Evolutionary conservation across 92 coral and sea anemone genomes (phyloP).

Genomic region (Phenganax subtilis): DNA sequence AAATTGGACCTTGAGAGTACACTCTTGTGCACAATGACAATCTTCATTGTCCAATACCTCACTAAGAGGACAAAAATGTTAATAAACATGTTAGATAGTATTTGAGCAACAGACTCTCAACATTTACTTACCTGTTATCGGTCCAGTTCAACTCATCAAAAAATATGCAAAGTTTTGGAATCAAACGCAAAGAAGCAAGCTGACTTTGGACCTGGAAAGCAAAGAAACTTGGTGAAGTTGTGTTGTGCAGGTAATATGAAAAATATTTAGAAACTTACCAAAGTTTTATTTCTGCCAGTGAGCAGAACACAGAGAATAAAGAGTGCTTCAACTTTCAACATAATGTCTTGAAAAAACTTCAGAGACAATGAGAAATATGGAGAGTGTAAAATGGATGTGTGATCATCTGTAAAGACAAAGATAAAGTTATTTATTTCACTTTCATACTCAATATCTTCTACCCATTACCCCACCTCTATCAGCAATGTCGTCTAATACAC

Average conservation of each 20-base stretch:
- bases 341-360: conserved; percentile 57
- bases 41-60: conserved; percentile 21
- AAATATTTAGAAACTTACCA: conserved; percentile 51
- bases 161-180: conserved; percentile 81
- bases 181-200: conserved; percentile 66
- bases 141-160: conserved; percentile 81
- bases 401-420: conserved; percentile 40
- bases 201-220: conserved; percentile 59
- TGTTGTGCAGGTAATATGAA: background rate
- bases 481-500: conserved; percentile 16
- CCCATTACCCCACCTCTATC: background rate
- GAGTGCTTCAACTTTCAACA: conserved; percentile 89
- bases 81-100: background rate
- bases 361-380: conserved; percentile 65
- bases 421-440: background rate
- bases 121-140: conserved; percentile 15
- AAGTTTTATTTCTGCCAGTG: conserved; percentile 85
- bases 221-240: background rate
- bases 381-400: conserved; percentile 43
- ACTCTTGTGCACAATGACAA: conserved; percentile 48
- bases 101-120: background rate
- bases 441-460: background rate
- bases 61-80: conserved; percentile 1
- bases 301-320: conserved; percentile 88
- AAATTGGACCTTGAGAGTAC: conserved; percentile 90